Percentiles rank a stretch among this genome's conserved stretches.
Evolutionary conservation across 2,113 vertebrate genomes (phyloP).

Genomic region (Origma solitaria): DNA sequence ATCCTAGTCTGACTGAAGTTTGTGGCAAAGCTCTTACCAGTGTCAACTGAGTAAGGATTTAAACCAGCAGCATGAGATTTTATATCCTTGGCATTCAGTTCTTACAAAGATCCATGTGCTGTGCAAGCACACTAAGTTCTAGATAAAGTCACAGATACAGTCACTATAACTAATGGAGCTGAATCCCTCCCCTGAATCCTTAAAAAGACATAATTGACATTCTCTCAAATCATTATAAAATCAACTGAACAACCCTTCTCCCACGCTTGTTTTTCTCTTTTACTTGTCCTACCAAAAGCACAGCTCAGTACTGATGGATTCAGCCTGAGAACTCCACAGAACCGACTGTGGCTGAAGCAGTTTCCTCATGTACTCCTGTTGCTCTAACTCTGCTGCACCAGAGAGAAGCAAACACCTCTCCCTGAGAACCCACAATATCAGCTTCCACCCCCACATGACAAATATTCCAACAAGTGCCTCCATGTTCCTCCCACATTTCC

Average conservation of each 20-base stretch:
- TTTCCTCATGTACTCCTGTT: background rate
- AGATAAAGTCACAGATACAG: background rate
- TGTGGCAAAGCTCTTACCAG: background rate
- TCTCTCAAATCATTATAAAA: background rate
- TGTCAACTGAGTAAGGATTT: background rate
- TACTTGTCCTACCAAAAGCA: background rate
- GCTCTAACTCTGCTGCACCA: background rate
- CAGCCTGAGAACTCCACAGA: background rate
- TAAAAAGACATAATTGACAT: background rate
- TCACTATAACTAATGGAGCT: background rate
- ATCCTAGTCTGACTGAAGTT: background rate
- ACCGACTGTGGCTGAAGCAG: fast-evolving
- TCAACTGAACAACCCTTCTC: background rate
- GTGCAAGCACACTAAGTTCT: background rate
- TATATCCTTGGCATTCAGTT: background rate
- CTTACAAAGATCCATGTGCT: background rate
- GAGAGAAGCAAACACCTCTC: background rate
- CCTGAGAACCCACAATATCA: background rate
- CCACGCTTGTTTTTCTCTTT: background rate
- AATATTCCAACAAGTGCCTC: constrained; percentile 33
- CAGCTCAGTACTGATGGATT: background rate
- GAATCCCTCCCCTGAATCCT: background rate
- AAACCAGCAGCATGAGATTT: background rate
- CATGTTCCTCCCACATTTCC: constrained; percentile 15
- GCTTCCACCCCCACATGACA: background rate